These are phyloP conservation scores for Cremastinae sp. DNA, from an alignment of 2,888 invertebrate species.

Conservation along the genomic window DNA sequence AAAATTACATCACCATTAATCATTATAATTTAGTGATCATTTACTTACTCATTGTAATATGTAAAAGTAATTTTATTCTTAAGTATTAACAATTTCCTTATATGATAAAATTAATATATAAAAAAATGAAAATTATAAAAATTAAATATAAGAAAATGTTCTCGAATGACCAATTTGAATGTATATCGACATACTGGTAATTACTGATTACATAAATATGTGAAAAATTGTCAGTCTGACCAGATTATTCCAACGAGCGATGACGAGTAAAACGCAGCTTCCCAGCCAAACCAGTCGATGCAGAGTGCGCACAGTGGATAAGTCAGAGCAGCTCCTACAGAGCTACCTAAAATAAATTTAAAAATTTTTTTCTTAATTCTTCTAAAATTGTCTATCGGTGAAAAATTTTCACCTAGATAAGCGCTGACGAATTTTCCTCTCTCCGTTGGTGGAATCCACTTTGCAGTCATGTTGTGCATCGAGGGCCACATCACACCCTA, in stretches of 20 bases:
- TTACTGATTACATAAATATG: not conserved
- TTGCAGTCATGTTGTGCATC: conserved; percentile 89
- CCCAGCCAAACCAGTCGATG: conserved; percentile 86
- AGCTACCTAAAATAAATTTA: conserved; percentile 81
- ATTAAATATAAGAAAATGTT: not conserved
- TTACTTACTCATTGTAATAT: no score
- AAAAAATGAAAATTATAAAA: conserved; percentile 3
- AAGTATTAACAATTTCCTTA: no score
- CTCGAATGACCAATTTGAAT: no score
- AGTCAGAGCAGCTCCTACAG: conserved; percentile 85
- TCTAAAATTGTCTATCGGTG: not conserved
- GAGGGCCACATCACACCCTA: conserved; percentile 83
- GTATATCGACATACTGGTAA: no score
- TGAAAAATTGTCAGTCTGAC: conserved; percentile 82
- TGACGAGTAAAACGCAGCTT: conserved; percentile 86
- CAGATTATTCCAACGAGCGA: conserved; percentile 84
- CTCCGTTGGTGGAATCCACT: conserved; percentile 92
- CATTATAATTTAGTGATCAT: no score
- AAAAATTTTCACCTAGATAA: conserved; percentile 81
- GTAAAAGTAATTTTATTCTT: no score
- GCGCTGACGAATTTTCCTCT: conserved; percentile 87
- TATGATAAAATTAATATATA: no score
- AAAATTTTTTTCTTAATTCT: conserved; percentile 1
- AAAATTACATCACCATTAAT: no score
- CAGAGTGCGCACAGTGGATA: conserved; percentile 87